Evolutionary conservation across 2,797 vertebrate species (phyloP).

Genomic region (Limosa lapponica): DNA sequence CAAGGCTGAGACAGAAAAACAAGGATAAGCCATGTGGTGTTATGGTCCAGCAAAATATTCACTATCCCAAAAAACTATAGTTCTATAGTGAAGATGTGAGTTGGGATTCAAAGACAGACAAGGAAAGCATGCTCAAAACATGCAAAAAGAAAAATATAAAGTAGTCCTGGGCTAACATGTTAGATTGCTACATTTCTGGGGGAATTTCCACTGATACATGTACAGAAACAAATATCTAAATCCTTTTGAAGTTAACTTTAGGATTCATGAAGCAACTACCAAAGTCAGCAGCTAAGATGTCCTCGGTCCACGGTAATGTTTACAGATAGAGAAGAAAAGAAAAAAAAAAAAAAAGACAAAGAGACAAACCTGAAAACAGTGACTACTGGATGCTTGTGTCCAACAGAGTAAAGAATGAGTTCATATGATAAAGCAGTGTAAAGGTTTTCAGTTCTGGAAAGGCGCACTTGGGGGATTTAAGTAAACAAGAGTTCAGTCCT

Average conservation of each 20-base stretch:
- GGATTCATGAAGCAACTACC: not conserved
- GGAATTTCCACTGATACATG: not conserved
- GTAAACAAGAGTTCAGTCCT: not conserved
- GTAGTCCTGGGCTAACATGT: not conserved
- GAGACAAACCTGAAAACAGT: not conserved
- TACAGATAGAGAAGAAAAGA: not conserved
- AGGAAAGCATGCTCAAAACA: not conserved
- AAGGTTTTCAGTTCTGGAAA: not conserved
- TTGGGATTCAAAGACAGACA: not conserved
- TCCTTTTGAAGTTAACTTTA: not conserved
- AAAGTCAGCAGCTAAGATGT: not conserved
- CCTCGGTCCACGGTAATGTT: not conserved
- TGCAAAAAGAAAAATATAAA: not conserved
- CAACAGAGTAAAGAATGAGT: conserved; percentile 4
- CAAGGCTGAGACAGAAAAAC: not conserved
- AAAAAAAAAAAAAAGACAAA: not conserved
- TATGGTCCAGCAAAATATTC: not conserved
- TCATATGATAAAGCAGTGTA: not conserved
- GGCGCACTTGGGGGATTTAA: not conserved
- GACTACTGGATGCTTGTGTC: not conserved
- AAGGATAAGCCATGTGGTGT: not conserved
- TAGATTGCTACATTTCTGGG: not conserved
- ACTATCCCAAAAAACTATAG: not conserved
- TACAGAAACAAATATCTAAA: not conserved
- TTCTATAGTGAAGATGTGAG: not conserved